Percentiles rank a stretch among this genome's conserved stretches.
phyloP scores from a whole-genome alignment of 1,140 invertebrate species.

The Lineus longissimus region DNA sequence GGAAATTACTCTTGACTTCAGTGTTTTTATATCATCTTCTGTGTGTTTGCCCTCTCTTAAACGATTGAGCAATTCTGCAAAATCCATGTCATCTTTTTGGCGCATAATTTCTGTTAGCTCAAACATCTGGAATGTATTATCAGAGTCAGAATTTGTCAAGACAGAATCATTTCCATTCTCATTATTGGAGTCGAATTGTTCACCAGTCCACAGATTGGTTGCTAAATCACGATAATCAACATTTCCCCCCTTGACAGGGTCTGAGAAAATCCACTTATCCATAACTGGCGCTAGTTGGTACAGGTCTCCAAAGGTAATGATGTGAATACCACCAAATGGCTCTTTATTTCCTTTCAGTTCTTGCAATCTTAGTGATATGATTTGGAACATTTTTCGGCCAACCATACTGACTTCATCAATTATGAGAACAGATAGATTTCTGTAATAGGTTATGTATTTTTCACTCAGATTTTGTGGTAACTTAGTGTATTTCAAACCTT shows the following conservation, averaged over 20 bases:
- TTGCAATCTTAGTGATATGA: constrained; percentile 12
- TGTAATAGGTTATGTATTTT: constrained; percentile 5
- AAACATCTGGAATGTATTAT: constrained; percentile 1
- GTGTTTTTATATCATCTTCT: neutral
- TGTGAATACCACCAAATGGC: neutral
- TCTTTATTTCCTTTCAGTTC: constrained; percentile 7
- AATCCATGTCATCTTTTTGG: constrained; percentile 15
- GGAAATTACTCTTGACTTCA: neutral
- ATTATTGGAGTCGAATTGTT: too few relatives aligned
- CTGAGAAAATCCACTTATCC: neutral
- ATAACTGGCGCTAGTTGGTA: constrained; percentile 6
- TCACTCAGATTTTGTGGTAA: constrained; percentile 11
- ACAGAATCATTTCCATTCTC: too few relatives aligned
- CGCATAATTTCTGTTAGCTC: constrained; percentile 14
- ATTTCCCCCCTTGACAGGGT: neutral
- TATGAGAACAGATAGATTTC: constrained; percentile 14
- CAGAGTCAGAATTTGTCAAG: too few relatives aligned
- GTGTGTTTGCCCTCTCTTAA: constrained; percentile 6
- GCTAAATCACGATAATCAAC: neutral
- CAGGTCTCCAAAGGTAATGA: constrained; percentile 6
- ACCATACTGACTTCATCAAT: constrained; percentile 25
- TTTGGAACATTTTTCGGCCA: constrained; percentile 15
- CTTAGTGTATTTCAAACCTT: constrained; percentile 7
- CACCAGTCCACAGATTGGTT: constrained; percentile 10
- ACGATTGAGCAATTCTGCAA: constrained; percentile 17